These are phyloP conservation scores for Cerastoderma edule DNA, from an alignment of 2,888 invertebrate species.

Conservation along the genomic window DNA sequence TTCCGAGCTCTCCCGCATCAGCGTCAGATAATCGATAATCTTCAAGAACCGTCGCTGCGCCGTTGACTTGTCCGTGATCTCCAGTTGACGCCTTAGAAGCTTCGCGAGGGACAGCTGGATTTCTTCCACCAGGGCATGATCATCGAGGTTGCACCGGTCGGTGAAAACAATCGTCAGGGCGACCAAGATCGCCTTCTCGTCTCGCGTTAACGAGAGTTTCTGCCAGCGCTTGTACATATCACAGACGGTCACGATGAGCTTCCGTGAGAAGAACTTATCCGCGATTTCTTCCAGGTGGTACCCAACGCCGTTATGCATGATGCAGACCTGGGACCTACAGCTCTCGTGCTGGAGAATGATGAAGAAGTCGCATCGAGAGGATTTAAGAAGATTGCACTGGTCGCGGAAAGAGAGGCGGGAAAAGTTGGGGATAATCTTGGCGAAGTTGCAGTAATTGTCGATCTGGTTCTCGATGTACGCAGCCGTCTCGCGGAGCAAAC, in stretches of 20 bases:
- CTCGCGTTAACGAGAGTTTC: slow-evolving; percentile 31
- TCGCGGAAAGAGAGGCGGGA: slow-evolving; percentile 43
- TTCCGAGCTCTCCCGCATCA: slow-evolving; percentile 46
- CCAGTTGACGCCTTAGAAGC: slow-evolving; percentile 39
- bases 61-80: slow-evolving; percentile 21
- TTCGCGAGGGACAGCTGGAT: slow-evolving; percentile 39
- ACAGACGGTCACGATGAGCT: slow-evolving; percentile 36
- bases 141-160: slow-evolving; percentile 48
- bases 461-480: slow-evolving; percentile 33
- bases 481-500: slow-evolving; percentile 37
- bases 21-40: slow-evolving; percentile 43
- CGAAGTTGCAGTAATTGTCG: slow-evolving; percentile 50
- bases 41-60: slow-evolving; percentile 40
- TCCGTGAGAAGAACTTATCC: slow-evolving; percentile 56
- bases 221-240: slow-evolving; percentile 50
- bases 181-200: slow-evolving; percentile 49
- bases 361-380: slow-evolving; percentile 55
- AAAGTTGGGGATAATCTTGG: slow-evolving; percentile 54
- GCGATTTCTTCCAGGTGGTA: slow-evolving; percentile 54
- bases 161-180: slow-evolving; percentile 47
- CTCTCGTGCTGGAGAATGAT: slow-evolving; percentile 51
- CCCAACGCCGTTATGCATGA: slow-evolving; percentile 47
- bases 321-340: slow-evolving; percentile 35
- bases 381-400: slow-evolving; percentile 53
- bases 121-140: slow-evolving; percentile 43